phyloP scores from a whole-genome alignment of 2,888 invertebrate genomes.

The Ephialtes manifestator region DNA sequence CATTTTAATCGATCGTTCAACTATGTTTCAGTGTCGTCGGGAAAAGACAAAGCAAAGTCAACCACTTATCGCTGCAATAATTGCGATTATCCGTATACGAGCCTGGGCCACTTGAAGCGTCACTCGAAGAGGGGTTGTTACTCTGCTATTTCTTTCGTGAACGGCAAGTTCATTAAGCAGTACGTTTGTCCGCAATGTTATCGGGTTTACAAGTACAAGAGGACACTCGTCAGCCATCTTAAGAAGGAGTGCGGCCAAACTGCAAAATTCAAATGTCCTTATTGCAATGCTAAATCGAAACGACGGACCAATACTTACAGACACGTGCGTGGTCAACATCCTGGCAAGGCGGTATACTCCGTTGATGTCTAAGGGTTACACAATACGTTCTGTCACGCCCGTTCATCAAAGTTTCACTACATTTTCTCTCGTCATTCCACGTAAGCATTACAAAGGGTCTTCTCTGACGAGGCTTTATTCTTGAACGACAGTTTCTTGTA shows the following conservation, averaged over 20 bases:
- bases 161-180: slow-evolving; percentile 54
- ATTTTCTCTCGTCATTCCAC: slow-evolving; percentile 1
- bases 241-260: slow-evolving; percentile 78
- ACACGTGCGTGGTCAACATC: slow-evolving; percentile 77
- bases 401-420: background rate
- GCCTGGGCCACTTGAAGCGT: slow-evolving; percentile 70
- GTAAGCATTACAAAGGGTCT: background rate
- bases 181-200: slow-evolving; percentile 74
- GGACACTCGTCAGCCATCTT: slow-evolving; percentile 76
- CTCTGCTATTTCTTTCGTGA: slow-evolving; percentile 69
- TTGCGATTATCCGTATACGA: slow-evolving; percentile 72
- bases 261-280: slow-evolving; percentile 80
- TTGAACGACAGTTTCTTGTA: slow-evolving; percentile 3
- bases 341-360: slow-evolving; percentile 73
- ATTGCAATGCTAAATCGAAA: slow-evolving; percentile 77
- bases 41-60: background rate
- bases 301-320: slow-evolving; percentile 79
- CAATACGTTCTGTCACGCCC: background rate
- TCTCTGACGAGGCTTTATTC: background rate
- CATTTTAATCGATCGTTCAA: slow-evolving; percentile 34
- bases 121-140: slow-evolving; percentile 75
- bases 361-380: slow-evolving; percentile 67
- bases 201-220: slow-evolving; percentile 76
- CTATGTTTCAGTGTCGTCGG: slow-evolving; percentile 31
- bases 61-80: slow-evolving; percentile 70